Conservation (phyloP, 2,797 vertebrate genomes). For the Platalea minor region DNA sequence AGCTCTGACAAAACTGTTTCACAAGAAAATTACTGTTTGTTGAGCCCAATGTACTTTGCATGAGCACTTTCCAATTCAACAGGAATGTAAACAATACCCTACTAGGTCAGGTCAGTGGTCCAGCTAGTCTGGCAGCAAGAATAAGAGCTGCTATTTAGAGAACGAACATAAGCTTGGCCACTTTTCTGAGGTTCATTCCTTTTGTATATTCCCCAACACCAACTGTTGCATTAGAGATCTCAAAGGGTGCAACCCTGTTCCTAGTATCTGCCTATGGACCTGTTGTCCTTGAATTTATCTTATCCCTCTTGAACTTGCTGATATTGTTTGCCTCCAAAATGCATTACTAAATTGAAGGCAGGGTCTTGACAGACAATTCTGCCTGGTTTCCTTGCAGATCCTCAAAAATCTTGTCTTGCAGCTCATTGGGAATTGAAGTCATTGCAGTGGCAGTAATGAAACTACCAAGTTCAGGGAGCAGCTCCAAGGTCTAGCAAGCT, state of each 20-base stretch:
- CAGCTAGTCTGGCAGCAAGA: not conserved
- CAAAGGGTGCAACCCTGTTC: not conserved
- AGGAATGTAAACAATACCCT: conserved; percentile 2
- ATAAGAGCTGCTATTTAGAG: not conserved
- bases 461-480: not conserved
- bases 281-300: not conserved
- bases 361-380: not conserved
- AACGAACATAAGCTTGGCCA: not conserved
- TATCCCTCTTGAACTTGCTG: not conserved
- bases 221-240: too few species aligned
- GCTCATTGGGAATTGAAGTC: not conserved
- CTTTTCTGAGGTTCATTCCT: not conserved
- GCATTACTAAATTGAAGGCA: not conserved
- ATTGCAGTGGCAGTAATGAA: not conserved
- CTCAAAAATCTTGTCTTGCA: not conserved
- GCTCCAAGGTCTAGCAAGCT: not conserved
- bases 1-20: not conserved
- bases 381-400: not conserved
- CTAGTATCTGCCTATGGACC: not conserved
- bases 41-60: not conserved
- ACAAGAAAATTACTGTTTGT: not conserved
- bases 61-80: not conserved
- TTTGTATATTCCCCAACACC: not conserved
- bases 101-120: not conserved
- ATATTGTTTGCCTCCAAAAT: not conserved